Base-by-base conservation (phyloP, 2,113 vertebrate species). In the Hydrolagus affinis region DNA sequence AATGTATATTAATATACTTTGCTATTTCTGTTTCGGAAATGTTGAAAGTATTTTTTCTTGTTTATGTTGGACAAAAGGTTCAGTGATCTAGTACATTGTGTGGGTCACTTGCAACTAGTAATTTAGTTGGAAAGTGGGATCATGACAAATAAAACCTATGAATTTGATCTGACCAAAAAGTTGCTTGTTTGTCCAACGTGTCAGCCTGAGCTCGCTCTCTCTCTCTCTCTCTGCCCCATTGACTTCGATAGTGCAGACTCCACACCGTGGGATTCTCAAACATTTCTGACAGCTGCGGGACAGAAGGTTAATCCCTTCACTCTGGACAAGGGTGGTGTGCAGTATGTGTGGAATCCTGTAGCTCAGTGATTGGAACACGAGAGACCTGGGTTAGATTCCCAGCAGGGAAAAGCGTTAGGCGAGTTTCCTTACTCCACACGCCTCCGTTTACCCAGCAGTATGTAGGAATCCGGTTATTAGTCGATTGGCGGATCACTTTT, bases 1-100 rank as follows among this genome's bases (percentile, higher is more conserved):
- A 94, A 93, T 93, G 92, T 94, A 92, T 90, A 92, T 91, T 89
- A 89, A 92, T 89, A 91, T 91, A 90, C 92, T 94, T 93, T 91
- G 89, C 90, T 92, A 88, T 91, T 91, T 93, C 93, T 93, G 93
- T 91, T 91, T 90, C 88, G 90, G 90, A 93, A 93, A 92, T 89
- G 91, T 93, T 92, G 86, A 87, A 91, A 92, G 89, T 93, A 90
- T 92, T 91, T 93, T 89, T 87, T 90, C 89, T 92, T 90, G 86
- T 92, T 91, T 92, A 90, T 88, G 91, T 93, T 91, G 89, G 90
- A 93, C 90, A 87, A 85, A 72, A 87, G 86, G 88, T 91, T 90
- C 78, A 0, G 88, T 90, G 90, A 88, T 70, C 88, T 88, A 86
- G 89, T 91, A 89, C 86, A 85, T 90, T 89, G 89, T 87, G 89